These are phyloP conservation scores for Rhinolophus ferrumequinum DNA, from an alignment of 2,113 vertebrate genomes.

Conservation along the genomic window DNA sequence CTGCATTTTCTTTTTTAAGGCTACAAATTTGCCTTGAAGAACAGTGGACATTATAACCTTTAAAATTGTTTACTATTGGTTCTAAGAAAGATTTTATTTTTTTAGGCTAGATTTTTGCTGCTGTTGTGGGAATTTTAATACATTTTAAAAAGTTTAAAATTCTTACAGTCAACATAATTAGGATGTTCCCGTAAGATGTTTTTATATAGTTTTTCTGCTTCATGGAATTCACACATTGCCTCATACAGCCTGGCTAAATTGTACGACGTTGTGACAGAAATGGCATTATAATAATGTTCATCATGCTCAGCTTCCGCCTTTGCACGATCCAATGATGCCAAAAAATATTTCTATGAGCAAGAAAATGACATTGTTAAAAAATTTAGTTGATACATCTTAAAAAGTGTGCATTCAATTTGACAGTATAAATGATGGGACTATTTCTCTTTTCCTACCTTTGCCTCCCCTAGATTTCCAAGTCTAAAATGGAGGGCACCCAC, in stretches of 20 bases:
- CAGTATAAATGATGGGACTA: neutral
- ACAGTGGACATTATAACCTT: neutral
- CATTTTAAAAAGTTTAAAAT: constrained; percentile 47
- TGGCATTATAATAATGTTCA: constrained; percentile 99
- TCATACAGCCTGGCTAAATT: constrained; percentile 98
- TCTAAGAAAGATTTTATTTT: constrained; percentile 6
- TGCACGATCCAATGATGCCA: constrained; percentile 96
- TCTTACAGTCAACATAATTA: constrained; percentile 99
- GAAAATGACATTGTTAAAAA: constrained; percentile 34
- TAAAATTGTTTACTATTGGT: neutral
- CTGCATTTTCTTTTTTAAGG: neutral
- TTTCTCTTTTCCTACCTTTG: constrained; percentile 89
- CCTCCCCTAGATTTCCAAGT: constrained; percentile 97
- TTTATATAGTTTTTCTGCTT: constrained; percentile 98
- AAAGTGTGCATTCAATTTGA: neutral
- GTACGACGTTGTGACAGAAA: constrained; percentile 98
- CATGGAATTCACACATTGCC: constrained; percentile 98
- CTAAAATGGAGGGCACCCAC: constrained; percentile 98
- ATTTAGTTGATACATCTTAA: neutral
- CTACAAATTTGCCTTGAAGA: constrained; percentile 2
- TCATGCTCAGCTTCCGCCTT: constrained; percentile 99
- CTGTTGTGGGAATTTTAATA: constrained; percentile 30
- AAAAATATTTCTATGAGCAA: constrained; percentile 95
- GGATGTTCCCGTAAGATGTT: constrained; percentile 98
- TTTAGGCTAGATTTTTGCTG: constrained; percentile 17